phyloP scores from a whole-genome alignment of 92 coral and sea anemone species.

The Epizoanthus illoricatus region DNA sequence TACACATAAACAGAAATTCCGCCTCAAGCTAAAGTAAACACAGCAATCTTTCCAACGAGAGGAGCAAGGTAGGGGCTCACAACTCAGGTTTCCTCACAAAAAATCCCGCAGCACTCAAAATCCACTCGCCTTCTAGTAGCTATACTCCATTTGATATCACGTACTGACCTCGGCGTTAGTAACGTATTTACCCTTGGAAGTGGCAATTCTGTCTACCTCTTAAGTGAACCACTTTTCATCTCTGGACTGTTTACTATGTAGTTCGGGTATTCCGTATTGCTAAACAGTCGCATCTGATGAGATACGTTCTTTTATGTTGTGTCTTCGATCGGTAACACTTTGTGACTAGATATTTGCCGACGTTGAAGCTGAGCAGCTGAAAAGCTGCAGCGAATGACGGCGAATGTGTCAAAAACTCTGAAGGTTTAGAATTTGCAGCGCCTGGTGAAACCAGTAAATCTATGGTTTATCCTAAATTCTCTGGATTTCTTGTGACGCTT shows the following conservation, averaged over 20 bases:
- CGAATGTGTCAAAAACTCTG: too few species aligned
- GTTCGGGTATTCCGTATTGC: too few species aligned
- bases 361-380: slow-evolving; percentile 1
- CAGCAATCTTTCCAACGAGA: not conserved
- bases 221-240: not conserved
- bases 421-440: not conserved
- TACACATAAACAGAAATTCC: slow-evolving; percentile 1
- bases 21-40: not conserved
- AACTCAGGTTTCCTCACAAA: not conserved
- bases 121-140: not conserved
- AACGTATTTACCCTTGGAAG: not conserved
- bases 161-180: not conserved
- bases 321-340: not conserved
- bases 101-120: not conserved
- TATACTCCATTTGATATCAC: not conserved
- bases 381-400: not conserved
- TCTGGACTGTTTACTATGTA: not conserved
- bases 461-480: not conserved
- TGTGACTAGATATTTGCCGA: not conserved
- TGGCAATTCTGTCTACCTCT: not conserved
- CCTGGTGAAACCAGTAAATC: not conserved
- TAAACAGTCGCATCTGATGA: not conserved
- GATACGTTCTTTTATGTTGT: not conserved
- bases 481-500: not conserved
- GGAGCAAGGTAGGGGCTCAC: not conserved